phyloP scores from a whole-genome alignment of 2,113 vertebrate genomes.

The Cryptotis parvus region DNA sequence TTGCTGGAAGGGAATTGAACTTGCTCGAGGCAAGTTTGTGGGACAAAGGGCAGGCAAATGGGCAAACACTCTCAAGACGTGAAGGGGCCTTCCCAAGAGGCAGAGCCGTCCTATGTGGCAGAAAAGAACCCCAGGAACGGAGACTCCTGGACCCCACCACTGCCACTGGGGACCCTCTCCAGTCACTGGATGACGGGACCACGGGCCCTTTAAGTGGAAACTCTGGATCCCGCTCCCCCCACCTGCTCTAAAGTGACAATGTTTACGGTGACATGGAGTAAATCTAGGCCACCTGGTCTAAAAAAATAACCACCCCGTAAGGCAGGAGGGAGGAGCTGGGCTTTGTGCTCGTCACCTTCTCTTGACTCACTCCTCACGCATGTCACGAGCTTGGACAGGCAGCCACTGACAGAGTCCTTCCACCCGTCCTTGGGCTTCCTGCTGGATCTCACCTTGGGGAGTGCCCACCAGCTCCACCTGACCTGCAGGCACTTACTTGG shows the following conservation, averaged over 20 bases:
- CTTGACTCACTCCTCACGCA: slow-evolving; percentile 2
- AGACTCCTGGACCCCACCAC: no score
- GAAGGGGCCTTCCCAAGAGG: no score
- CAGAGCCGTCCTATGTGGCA: background rate
- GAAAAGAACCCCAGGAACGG: background rate
- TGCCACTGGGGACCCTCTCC: no score
- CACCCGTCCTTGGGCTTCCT: no score
- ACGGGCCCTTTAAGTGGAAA: slow-evolving; percentile 9
- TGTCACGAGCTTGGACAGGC: background rate
- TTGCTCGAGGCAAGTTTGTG: background rate
- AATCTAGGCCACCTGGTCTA: slow-evolving; percentile 72
- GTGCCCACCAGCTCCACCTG: no score
- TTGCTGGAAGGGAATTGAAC: background rate
- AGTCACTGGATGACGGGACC: background rate
- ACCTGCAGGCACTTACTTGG: background rate
- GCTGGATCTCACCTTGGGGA: background rate
- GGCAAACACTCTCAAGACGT: background rate
- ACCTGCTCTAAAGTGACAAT: slow-evolving; percentile 38
- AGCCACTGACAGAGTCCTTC: background rate
- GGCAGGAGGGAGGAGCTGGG: slow-evolving; percentile 38
- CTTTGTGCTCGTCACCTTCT: background rate
- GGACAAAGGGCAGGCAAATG: background rate
- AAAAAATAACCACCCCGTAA: slow-evolving; percentile 64
- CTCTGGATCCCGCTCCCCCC: background rate
- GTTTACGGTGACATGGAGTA: slow-evolving; percentile 61